phyloP scores from a whole-genome alignment of 2,888 invertebrate species.

The Himalopsyche tibetana region DNA sequence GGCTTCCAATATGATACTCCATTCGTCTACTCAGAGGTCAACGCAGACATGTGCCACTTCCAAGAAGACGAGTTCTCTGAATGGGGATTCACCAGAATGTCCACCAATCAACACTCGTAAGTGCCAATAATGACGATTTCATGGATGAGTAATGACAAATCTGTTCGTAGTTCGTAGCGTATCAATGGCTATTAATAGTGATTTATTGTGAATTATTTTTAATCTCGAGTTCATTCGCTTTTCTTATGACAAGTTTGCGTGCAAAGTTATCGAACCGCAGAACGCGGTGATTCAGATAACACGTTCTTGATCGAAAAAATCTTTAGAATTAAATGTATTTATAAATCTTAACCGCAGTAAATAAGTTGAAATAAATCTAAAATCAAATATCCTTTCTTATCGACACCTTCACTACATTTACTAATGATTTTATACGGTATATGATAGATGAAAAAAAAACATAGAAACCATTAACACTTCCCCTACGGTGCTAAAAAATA shows the following conservation, averaged over 20 bases:
- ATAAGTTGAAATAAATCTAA: too few species aligned
- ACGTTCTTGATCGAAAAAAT: neutral
- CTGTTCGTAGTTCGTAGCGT: too few species aligned
- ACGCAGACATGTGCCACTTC: conserved; percentile 86
- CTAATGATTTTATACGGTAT: too few species aligned
- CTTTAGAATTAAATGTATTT: too few species aligned
- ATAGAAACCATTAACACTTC: too few species aligned
- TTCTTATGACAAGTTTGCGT: neutral
- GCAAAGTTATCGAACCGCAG: neutral
- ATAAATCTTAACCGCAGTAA: too few species aligned
- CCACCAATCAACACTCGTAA: conserved; percentile 82
- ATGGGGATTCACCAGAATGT: conserved; percentile 82
- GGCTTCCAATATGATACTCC: conserved; percentile 85
- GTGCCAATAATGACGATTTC: conserved; percentile 66
- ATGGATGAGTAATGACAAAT: neutral
- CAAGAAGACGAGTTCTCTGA: conserved; percentile 82
- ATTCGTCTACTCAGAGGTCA: conserved; percentile 86
- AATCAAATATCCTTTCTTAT: too few species aligned
- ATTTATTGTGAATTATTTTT: neutral
- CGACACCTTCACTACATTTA: too few species aligned
- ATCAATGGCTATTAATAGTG: neutral
- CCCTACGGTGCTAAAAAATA: too few species aligned
- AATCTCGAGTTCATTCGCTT: neutral
- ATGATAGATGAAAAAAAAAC: too few species aligned
- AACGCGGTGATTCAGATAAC: neutral